These are phyloP conservation scores for Toxonevra muliebris DNA, from an alignment of 2,888 invertebrate genomes.

Conservation along the genomic window DNA sequence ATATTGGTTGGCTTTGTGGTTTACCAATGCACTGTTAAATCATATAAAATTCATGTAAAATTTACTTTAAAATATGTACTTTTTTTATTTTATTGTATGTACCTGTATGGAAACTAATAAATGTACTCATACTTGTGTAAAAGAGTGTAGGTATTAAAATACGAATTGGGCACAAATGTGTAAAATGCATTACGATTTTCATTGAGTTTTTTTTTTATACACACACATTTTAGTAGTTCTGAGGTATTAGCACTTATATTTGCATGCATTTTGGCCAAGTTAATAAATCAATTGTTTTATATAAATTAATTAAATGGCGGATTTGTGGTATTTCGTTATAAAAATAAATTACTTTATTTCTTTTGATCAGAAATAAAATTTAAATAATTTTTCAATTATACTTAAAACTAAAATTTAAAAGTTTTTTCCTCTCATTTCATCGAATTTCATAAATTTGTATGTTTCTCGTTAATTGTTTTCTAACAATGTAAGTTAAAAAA, in stretches of 20 bases:
- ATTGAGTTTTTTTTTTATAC: background rate
- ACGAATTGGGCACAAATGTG: background rate
- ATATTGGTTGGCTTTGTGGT: constrained; percentile 7
- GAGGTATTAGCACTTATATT: background rate
- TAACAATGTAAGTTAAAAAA: background rate
- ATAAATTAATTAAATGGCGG: too few relatives aligned
- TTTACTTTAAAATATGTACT: background rate
- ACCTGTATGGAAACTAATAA: too few relatives aligned
- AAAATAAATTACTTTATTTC: too few relatives aligned
- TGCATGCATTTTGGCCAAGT: background rate
- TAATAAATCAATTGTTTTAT: background rate
- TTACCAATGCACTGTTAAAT: constrained; percentile 2
- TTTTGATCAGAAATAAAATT: too few relatives aligned
- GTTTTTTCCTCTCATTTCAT: too few relatives aligned
- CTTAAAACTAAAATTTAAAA: too few relatives aligned
- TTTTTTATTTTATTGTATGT: too few relatives aligned
- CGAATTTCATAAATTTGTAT: too few relatives aligned
- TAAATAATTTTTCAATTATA: too few relatives aligned
- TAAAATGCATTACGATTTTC: background rate
- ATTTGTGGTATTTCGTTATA: too few relatives aligned
- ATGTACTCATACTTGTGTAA: too few relatives aligned
- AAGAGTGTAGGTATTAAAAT: background rate
- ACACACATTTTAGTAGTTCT: background rate
- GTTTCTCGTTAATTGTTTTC: background rate
- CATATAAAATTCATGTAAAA: constrained; percentile 12